Evolutionary conservation across 1,140 invertebrate genomes (phyloP), one percentile per base, ranked within the genome.

Genomic region (Probaryconus sp.): DNA sequence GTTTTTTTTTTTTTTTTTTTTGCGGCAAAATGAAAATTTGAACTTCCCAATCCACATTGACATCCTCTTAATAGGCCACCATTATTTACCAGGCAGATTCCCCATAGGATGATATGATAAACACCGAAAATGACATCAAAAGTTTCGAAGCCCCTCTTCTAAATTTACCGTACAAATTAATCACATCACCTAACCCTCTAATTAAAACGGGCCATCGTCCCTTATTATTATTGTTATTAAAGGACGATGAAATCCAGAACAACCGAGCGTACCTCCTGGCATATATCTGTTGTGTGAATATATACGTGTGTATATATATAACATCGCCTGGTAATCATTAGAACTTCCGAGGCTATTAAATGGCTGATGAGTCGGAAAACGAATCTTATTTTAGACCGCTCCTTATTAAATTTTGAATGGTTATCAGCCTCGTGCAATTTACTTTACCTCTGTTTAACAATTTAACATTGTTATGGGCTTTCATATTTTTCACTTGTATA

Each of bases 151-250:
- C 45, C 30, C 10, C 13, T 20, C 14, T 20, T 42, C 58, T 2
- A 61, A 43, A 56, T 63, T 74, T 68, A 60, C 53, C 63, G 35
- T 50, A 51, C 55, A 40, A 69, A 63, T 78, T 78, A 78, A 75
- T 78, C 63, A 69, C 67, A 65, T 74, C 65, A 77, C 50, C 67
- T 71, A 70, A 73, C 53, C 47, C 65, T 65, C 65, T 74, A 61
- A 74, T 77, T 77, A 74, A 77, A 77, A 77, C 70, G 51, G 38
- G 43, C 42, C 61, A 56, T 51, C 65, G 38, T 71, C 65, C 67
- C 61, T 70, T 71, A 65, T 67, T 64, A 70, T 68, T 65, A 56
- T 76, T 69, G 60, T 76, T 77, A 73, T 69, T 68, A 72, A 51
- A 65, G 42, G 40, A 48, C 40, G 35, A 37, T 28, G 35, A 37